Conservation (phyloP, 2,113 vertebrate species). For the Tamias sibiricus region DNA sequence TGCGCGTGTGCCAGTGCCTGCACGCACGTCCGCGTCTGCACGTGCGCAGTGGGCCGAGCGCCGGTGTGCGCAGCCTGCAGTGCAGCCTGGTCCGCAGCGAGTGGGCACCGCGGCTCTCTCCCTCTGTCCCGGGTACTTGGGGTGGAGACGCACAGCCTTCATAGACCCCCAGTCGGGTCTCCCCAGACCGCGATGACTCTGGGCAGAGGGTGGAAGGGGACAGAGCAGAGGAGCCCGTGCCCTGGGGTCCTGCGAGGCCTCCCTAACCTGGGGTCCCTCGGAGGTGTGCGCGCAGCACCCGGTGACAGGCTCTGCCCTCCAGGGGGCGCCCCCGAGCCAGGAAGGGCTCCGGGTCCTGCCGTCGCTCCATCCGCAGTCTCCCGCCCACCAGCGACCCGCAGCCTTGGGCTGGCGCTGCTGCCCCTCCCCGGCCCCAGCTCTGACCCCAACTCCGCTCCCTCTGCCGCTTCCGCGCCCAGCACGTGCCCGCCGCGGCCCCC, state of each 20-base stretch:
- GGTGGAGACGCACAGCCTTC: not conserved
- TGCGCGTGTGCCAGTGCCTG: no score
- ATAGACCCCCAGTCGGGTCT: not conserved
- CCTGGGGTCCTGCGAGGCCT: no score
- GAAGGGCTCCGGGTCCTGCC: not conserved
- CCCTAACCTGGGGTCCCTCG: no score
- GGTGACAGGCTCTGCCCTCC: not conserved
- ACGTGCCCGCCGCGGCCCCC: not conserved
- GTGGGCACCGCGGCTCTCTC: accelerated
- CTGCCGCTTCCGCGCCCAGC: no score
- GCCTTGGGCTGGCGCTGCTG: no score
- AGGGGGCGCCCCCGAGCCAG: not conserved
- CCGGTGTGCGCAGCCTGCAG: not conserved
- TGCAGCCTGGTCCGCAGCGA: no score
- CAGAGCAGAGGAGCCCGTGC: not conserved
- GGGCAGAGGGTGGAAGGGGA: not conserved
- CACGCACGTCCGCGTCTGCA: not conserved
- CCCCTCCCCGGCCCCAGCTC: no score
- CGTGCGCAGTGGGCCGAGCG: no score
- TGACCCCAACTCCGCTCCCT: no score
- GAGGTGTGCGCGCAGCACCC: no score
- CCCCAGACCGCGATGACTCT: no score
- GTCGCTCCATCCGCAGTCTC: accelerated
- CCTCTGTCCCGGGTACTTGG: not conserved
- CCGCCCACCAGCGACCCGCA: not conserved